Percentiles rank a stretch among this genome's conserved stretches.
These are phyloP conservation scores for Chrysochloris asiatica DNA, from an alignment of 2,113 vertebrate genomes.

Conservation along the genomic window DNA sequence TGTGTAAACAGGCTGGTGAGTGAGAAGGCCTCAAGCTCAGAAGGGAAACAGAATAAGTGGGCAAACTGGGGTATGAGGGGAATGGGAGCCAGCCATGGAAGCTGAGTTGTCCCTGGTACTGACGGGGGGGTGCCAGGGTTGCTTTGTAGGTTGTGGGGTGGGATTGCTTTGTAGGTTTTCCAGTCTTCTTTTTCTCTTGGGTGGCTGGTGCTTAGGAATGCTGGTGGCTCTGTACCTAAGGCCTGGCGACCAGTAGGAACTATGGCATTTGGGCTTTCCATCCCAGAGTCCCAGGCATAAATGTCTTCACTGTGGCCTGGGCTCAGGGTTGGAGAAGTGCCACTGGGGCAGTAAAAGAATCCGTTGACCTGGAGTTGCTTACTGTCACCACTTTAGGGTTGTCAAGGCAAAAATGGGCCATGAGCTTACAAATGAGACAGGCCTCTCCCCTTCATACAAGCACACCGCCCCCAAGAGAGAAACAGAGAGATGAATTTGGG, in stretches of 20 bases:
- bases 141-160: background rate
- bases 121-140: background rate
- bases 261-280: background rate
- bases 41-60: slow-evolving; percentile 64
- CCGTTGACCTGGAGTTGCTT: background rate
- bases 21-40: slow-evolving; percentile 72
- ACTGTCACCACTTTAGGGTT: background rate
- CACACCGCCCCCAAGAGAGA: background rate
- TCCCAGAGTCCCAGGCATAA: background rate
- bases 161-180: background rate
- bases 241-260: background rate
- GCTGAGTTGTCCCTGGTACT: background rate
- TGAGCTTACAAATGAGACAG: background rate
- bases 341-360: background rate
- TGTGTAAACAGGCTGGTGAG: slow-evolving; percentile 75
- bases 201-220: background rate
- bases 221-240: background rate
- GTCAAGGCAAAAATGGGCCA: slow-evolving; percentile 1
- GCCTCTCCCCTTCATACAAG: background rate
- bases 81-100: background rate
- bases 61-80: background rate
- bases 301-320: background rate
- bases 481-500: background rate
- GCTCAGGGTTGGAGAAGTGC: background rate
- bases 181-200: background rate